Percentiles rank a stretch among this genome's conserved stretches.
phyloP scores from a whole-genome alignment of 2,113 vertebrate species.

The Strigops habroptila region DNA sequence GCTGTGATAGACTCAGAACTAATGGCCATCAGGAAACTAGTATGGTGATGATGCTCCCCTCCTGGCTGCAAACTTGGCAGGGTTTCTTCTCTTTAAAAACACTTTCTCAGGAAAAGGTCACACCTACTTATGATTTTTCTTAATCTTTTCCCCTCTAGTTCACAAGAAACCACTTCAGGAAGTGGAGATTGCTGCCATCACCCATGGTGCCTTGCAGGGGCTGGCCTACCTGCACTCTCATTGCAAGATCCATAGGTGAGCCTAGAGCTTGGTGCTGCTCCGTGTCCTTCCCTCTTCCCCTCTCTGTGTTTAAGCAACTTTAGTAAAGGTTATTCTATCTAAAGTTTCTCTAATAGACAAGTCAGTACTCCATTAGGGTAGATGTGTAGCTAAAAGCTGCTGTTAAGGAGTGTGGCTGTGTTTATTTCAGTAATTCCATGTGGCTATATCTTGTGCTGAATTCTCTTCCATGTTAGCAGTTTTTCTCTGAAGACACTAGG shows the following conservation, averaged over 20 bases:
- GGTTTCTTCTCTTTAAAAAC: not conserved
- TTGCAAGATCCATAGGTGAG: constrained; percentile 96
- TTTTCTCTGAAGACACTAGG: not conserved
- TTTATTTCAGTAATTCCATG: not conserved
- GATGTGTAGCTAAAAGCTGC: not conserved
- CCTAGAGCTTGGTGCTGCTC: not conserved
- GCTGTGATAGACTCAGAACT: not conserved
- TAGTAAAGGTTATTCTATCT: not conserved
- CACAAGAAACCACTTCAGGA: constrained; percentile 99
- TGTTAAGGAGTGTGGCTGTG: not conserved
- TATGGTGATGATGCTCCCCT: not conserved
- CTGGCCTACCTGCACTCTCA: constrained; percentile 98
- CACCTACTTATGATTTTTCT: not conserved
- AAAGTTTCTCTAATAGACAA: not conserved
- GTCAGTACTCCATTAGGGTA: too few relatives aligned
- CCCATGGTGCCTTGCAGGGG: constrained; percentile 98
- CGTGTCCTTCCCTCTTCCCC: not conserved
- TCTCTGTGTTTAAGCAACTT: not conserved
- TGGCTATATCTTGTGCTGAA: not conserved
- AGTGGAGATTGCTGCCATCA: constrained; percentile 98
- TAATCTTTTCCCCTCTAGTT: constrained; percentile 67
- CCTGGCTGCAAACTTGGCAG: not conserved
- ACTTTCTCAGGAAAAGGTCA: not conserved
- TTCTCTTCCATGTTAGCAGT: not conserved
- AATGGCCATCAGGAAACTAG: not conserved